Evolutionary conservation across 2,113 vertebrate genomes (phyloP), one percentile per base, ranked within the genome.

Genomic region (Brachirus orientalis): DNA sequence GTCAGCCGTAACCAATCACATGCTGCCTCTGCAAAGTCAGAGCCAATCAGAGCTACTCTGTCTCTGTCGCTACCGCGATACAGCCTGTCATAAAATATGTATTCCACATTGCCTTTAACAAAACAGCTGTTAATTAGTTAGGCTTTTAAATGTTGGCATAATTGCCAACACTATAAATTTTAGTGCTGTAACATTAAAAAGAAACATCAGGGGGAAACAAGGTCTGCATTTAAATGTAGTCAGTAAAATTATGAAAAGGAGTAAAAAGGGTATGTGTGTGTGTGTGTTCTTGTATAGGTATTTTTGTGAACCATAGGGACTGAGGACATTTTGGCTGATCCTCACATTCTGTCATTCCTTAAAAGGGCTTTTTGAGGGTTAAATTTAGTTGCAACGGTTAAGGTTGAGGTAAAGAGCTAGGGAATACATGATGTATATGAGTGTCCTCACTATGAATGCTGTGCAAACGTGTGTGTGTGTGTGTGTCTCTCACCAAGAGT

Each of bases 401-500:
- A 28, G 22, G 22, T 28, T 28, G 5, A 5, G 22, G 22, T 28
- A 28, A 28, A 5, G 5, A 0, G 28, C 28, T 28, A 28, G 28
- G 28, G 2, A 28, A 28, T 28, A 4, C 3, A 28, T 28, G 3
- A 28, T 28, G 28, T 28, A 3, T 28, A 55, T 54, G 74, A 16
- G 46, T 68, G 50, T 52, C 46, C 45, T 45, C n/a, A n/a, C n/a
- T n/a, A n/a, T 60, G 47, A 47, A 59, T 53, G 57, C n/a, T 59
- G 38, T 53, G 58, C 52, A 46, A 45, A 5, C 19, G 20, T 17
- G 33, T 47, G 13, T 22, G 43, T n/a, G 12, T 35, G 45, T 47
- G 48, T 43, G 53, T 63, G 9, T 40, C 20, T 78, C 66, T 91
- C 93, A 98, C 98, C 98, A 98, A 35, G 97, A 97, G 83, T 99